Evolutionary conservation across 2,797 vertebrate genomes (phyloP).

Genomic region (Chaunax sp.): DNA sequence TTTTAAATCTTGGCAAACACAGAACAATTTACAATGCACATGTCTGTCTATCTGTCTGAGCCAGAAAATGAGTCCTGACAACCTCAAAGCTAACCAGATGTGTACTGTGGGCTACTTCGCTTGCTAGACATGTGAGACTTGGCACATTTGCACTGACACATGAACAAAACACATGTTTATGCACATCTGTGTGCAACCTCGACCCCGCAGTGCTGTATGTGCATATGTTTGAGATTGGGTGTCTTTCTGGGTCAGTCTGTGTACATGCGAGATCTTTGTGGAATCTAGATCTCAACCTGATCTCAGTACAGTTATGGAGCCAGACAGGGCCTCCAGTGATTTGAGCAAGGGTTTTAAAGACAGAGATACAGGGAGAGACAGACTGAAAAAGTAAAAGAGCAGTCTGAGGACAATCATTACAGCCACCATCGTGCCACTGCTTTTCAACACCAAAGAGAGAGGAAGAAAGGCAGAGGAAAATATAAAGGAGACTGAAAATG

Average conservation of each 20-base stretch:
- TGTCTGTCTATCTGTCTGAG: slow-evolving; percentile 31
- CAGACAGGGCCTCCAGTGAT: slow-evolving; percentile 42
- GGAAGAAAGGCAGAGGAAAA: neutral
- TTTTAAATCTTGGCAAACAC: no score
- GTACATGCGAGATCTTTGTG: slow-evolving; percentile 40
- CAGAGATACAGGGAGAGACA: neutral
- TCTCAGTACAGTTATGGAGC: slow-evolving; percentile 39
- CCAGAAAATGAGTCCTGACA: slow-evolving; percentile 53
- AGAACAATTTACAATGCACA: neutral
- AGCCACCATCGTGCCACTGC: neutral
- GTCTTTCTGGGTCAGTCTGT: slow-evolving; percentile 17
- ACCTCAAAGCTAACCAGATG: slow-evolving; percentile 60
- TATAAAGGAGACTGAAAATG: neutral
- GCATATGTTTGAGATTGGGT: neutral
- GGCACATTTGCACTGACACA: neutral
- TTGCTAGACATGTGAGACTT: slow-evolving; percentile 12
- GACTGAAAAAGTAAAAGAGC: slow-evolving; percentile 4
- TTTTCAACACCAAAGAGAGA: slow-evolving; percentile 23
- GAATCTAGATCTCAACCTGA: slow-evolving; percentile 33
- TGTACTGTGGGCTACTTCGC: slow-evolving; percentile 34
- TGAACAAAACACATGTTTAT: slow-evolving; percentile 12
- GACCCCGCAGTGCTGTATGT: neutral
- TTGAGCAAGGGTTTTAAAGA: slow-evolving; percentile 11
- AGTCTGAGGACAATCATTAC: slow-evolving; percentile 16
- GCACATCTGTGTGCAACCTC: neutral